Percentiles rank a stretch among this genome's conserved stretches.
Evolutionary conservation across 1,140 invertebrate genomes (phyloP).

Genomic region (Papilio polytes): DNA sequence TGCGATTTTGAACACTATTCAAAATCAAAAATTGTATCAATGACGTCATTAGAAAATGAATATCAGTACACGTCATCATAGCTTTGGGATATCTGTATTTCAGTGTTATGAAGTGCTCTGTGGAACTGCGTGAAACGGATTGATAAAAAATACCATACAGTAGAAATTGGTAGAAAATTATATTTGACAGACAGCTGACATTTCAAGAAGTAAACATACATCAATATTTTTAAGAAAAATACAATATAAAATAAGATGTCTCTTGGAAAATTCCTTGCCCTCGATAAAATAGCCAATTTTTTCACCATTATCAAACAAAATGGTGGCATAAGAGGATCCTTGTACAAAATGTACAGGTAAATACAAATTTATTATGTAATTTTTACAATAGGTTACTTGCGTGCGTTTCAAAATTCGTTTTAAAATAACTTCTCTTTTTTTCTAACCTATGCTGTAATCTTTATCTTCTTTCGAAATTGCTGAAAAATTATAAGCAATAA

Average conservation of each 20-base stretch:
- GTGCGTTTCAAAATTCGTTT: background rate
- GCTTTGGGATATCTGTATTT: background rate
- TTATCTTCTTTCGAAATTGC: no score
- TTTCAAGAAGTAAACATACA: background rate
- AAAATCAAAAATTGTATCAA: no score
- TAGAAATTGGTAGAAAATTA: slow-evolving; percentile 4
- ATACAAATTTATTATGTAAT: slow-evolving; percentile 77
- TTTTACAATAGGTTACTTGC: slow-evolving; percentile 46
- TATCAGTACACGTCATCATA: no score
- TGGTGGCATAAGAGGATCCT: slow-evolving; percentile 89
- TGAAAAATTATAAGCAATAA: no score
- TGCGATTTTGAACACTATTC: no score
- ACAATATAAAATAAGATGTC: slow-evolving; percentile 17
- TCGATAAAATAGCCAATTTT: slow-evolving; percentile 89
- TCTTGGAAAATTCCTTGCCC: slow-evolving; percentile 80
- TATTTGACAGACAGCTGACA: slow-evolving; percentile 3
- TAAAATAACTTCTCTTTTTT: background rate
- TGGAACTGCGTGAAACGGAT: background rate
- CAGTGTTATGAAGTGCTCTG: no score
- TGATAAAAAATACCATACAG: background rate
- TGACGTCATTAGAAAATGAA: no score
- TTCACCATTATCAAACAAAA: slow-evolving; percentile 89
- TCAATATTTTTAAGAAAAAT: background rate
- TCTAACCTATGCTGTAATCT: no score
- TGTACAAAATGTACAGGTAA: slow-evolving; percentile 91